phyloP scores from a whole-genome alignment of 2,113 vertebrate genomes.

The Phocoena phocoena region DNA sequence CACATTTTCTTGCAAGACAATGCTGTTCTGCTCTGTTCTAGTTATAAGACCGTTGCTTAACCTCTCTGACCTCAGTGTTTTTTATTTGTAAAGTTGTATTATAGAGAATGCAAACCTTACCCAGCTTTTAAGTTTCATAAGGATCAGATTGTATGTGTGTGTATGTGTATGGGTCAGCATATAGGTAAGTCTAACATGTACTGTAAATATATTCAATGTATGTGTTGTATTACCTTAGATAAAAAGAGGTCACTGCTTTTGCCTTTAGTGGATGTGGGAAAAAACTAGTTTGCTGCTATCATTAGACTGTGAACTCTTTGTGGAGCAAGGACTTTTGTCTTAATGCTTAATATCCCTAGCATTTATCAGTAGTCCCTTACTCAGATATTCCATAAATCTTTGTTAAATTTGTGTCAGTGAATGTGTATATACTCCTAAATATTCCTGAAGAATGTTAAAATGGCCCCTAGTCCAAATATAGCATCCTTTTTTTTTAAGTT shows the following conservation, averaged over 20 bases:
- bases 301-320: neutral
- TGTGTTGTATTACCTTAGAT: neutral
- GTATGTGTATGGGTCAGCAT: neutral
- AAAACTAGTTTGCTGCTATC: neutral
- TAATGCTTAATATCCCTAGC: neutral
- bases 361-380: neutral
- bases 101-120: neutral
- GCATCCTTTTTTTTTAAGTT: neutral
- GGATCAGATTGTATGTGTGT: neutral
- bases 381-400: neutral
- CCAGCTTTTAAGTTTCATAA: neutral
- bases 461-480: neutral
- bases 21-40: neutral
- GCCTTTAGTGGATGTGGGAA: neutral
- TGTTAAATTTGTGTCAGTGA: neutral
- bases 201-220: neutral
- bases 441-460: neutral
- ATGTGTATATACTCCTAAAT: neutral
- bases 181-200: neutral
- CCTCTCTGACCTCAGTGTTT: neutral
- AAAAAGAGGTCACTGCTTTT: neutral
- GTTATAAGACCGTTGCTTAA: neutral
- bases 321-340: neutral
- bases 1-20: neutral
- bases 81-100: neutral